A percentile compares a stretch with the other conserved stretches of the same genome.
Evolutionary conservation across 2,797 vertebrate genomes (phyloP).

Genomic region (Tiaroga cobitis): DNA sequence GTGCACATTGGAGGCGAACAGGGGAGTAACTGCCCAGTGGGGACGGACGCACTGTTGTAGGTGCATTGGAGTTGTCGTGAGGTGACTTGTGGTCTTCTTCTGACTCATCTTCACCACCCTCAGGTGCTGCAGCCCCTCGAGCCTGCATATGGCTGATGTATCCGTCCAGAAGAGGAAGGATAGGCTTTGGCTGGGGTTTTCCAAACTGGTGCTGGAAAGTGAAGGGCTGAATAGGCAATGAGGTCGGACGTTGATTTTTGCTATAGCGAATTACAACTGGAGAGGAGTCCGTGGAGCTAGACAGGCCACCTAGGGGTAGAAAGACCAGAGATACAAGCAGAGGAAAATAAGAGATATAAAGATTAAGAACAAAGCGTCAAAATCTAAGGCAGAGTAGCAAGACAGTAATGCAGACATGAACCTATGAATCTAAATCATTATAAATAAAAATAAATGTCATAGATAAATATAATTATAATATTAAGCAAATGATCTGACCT

Average conservation of each 20-base stretch:
- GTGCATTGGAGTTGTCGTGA: slow-evolving; percentile 67
- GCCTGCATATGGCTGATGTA: slow-evolving; percentile 86
- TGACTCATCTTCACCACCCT: slow-evolving; percentile 57
- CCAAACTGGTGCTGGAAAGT: slow-evolving; percentile 95
- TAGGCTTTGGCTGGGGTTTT: slow-evolving; percentile 80
- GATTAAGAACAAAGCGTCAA: neutral
- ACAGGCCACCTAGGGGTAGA: slow-evolving; percentile 68
- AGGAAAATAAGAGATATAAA: slow-evolving; percentile 4
- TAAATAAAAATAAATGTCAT: neutral
- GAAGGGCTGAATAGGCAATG: slow-evolving; percentile 97
- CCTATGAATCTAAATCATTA: neutral
- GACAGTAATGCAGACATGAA: neutral
- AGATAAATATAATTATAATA: neutral
- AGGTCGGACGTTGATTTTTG: slow-evolving; percentile 94
- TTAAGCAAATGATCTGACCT: neutral
- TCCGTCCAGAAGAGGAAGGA: slow-evolving; percentile 85
- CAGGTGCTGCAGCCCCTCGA: slow-evolving; percentile 64
- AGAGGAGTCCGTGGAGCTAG: slow-evolving; percentile 77
- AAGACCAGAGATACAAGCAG: neutral
- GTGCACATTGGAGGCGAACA: slow-evolving; percentile 79
- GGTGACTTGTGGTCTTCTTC: slow-evolving; percentile 57
- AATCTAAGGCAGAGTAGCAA: neutral
- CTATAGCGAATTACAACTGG: slow-evolving; percentile 88
- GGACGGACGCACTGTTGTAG: slow-evolving; percentile 84
- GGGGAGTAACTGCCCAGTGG: slow-evolving; percentile 96